Evolutionary conservation across 2,113 vertebrate genomes (phyloP).

Genomic region (Sceloporus tristichus): DNA sequence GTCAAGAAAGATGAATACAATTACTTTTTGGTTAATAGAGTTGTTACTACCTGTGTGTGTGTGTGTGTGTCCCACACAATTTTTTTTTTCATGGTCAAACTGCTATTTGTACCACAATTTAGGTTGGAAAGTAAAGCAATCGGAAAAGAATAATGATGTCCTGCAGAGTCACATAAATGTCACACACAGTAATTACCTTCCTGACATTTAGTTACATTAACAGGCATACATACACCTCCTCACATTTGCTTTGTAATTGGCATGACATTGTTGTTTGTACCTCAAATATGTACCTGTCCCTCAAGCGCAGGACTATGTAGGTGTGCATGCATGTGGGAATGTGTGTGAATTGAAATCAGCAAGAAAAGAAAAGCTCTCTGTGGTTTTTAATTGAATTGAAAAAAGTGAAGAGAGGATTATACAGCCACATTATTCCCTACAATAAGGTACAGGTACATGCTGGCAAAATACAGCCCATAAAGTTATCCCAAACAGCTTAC

Average conservation of each 20-base stretch:
- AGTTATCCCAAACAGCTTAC: not conserved
- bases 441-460: not conserved
- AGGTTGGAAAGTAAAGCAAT: not conserved
- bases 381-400: not conserved
- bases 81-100: not conserved
- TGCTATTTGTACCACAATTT: conserved; percentile 18
- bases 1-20: conserved; percentile 54
- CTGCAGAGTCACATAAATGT: conserved; percentile 53
- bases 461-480: too few species aligned
- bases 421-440: not conserved
- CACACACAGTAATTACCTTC: conserved; percentile 63
- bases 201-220: conserved; percentile 59
- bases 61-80: not conserved
- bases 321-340: fast-evolving
- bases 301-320: not conserved
- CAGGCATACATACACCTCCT: conserved; percentile 42
- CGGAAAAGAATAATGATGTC: conserved; percentile 50
- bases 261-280: conserved; percentile 26
- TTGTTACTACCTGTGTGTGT: not conserved
- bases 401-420: not conserved
- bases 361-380: not conserved
- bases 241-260: conserved; percentile 36
- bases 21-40: conserved; percentile 53
- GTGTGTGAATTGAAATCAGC: not conserved
- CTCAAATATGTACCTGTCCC: conserved; percentile 22